Evolutionary conservation across 2,113 vertebrate genomes (phyloP).

Genomic region (Andinoacara biseriatus): DNA sequence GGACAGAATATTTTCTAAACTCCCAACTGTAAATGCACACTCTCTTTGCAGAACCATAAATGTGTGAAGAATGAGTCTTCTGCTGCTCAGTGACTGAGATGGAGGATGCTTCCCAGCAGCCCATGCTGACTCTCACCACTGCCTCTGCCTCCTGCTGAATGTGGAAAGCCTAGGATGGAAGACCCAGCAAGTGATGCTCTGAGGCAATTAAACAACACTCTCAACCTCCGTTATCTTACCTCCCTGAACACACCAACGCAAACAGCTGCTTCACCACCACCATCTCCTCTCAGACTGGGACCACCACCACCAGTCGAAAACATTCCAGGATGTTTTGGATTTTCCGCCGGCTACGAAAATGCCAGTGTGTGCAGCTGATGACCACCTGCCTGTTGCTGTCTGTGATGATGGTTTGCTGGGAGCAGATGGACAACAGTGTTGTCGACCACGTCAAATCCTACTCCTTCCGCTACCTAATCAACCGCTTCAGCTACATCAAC

Average conservation of each 20-base stretch:
- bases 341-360: slow-evolving; percentile 84
- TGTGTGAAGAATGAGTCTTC: slow-evolving; percentile 9
- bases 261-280: background rate
- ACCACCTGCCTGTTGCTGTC: slow-evolving; percentile 87
- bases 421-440: slow-evolving; percentile 79
- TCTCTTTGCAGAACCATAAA: slow-evolving; percentile 20
- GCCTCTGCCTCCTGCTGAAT: slow-evolving; percentile 7
- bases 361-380: slow-evolving; percentile 84
- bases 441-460: slow-evolving; percentile 89
- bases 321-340: slow-evolving; percentile 84
- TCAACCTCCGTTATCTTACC: background rate
- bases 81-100: background rate
- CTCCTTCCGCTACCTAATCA: slow-evolving; percentile 90
- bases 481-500: slow-evolving; percentile 87
- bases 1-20: background rate
- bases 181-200: slow-evolving; percentile 20
- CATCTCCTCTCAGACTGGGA: slow-evolving; percentile 37
- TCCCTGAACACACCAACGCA: background rate
- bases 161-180: slow-evolving; percentile 67
- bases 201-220: slow-evolving; percentile 45
- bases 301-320: slow-evolving; percentile 22
- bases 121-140: slow-evolving; percentile 15
- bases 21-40: background rate
- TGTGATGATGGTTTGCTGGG: slow-evolving; percentile 88
- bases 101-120: slow-evolving; percentile 11